Conservation (phyloP, 1,140 invertebrate species). For the Halotydeus destructor region DNA sequence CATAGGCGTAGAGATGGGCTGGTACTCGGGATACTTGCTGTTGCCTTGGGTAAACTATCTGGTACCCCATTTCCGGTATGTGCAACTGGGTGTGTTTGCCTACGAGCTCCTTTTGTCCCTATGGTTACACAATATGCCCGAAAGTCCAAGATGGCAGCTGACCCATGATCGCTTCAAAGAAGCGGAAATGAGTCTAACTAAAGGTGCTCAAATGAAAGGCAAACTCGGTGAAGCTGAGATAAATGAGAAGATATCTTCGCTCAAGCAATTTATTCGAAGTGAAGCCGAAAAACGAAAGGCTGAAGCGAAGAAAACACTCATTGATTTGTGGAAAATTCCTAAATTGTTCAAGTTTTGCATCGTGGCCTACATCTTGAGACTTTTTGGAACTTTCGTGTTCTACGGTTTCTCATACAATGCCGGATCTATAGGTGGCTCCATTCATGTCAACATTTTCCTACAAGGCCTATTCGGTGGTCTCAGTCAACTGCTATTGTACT, state of each 20-base stretch:
- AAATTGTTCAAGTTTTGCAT: slow-evolving; percentile 14
- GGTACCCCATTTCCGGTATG: too few relatives aligned
- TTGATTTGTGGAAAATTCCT: slow-evolving; percentile 12
- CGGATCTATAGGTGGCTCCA: slow-evolving; percentile 46
- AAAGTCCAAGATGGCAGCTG: not conserved
- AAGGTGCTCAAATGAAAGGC: not conserved
- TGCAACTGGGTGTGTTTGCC: not conserved
- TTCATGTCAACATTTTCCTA: slow-evolving; percentile 50
- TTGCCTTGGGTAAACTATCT: too few relatives aligned
- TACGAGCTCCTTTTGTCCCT: not conserved
- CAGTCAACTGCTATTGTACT: too few relatives aligned
- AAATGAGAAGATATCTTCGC: too few relatives aligned
- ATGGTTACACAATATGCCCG: not conserved
- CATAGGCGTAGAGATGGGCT: not conserved
- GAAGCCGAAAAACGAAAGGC: too few relatives aligned
- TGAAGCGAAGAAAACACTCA: slow-evolving; percentile 1
- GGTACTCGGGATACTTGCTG: not conserved
- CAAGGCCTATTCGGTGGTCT: slow-evolving; percentile 52
- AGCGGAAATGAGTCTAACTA: slow-evolving; percentile 1
- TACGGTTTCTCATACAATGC: slow-evolving; percentile 61
- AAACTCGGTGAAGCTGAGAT: too few relatives aligned
- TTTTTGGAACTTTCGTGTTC: slow-evolving; percentile 53
- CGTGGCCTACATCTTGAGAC: slow-evolving; percentile 22
- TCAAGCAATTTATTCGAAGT: too few relatives aligned
- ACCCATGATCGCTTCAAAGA: not conserved